phyloP scores from a whole-genome alignment of 2,797 vertebrate species.

The Tragopan temminckii region DNA sequence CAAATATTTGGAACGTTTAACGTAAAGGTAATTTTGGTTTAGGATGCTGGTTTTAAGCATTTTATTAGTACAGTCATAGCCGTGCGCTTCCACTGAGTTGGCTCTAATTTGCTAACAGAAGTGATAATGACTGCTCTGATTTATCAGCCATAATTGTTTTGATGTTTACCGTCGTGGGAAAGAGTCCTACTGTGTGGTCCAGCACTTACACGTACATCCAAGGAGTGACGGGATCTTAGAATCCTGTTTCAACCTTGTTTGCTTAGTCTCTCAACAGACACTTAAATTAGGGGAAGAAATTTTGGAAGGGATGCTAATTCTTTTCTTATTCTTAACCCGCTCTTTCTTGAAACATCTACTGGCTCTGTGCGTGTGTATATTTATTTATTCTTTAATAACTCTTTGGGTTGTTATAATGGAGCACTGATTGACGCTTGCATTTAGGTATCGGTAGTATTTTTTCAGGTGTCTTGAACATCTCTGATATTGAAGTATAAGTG shows the following conservation, averaged over 20 bases:
- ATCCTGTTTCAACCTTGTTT: neutral
- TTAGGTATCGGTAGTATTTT: neutral
- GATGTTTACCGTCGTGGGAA: neutral
- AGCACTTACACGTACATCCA: fast-evolving
- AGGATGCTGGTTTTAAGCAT: neutral
- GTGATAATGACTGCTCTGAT: neutral
- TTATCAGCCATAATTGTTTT: neutral
- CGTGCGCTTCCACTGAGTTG: neutral
- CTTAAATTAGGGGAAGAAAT: neutral
- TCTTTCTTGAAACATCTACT: neutral
- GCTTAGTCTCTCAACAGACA: neutral
- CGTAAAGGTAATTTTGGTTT: neutral
- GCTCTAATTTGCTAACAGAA: neutral
- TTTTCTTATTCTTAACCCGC: neutral
- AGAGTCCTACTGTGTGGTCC: neutral
- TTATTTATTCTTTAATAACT: neutral
- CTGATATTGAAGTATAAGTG: neutral
- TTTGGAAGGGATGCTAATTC: neutral
- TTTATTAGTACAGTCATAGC: neutral
- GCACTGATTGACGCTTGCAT: neutral
- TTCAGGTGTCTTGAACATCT: neutral
- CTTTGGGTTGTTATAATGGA: neutral
- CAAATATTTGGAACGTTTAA: neutral
- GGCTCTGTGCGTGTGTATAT: neutral
- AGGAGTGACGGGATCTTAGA: neutral